These are phyloP conservation scores for Eurystomus gularis DNA, from an alignment of 2,113 vertebrate genomes.

Conservation along the genomic window DNA sequence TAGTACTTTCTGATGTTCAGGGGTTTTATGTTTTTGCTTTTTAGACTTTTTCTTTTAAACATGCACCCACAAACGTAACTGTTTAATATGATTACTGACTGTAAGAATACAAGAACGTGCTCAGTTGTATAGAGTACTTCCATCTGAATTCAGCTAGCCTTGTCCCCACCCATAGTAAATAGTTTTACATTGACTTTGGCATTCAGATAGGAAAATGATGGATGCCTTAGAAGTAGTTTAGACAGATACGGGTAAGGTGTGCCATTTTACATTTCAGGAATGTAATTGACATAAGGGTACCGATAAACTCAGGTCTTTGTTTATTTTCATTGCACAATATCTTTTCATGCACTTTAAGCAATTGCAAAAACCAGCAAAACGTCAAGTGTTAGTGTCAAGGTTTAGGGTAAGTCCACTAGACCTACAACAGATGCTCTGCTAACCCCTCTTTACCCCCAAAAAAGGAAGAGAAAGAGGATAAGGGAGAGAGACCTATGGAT, in stretches of 20 bases:
- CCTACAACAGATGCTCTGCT: too few species aligned
- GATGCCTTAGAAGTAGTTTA: constrained; percentile 33
- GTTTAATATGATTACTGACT: neutral
- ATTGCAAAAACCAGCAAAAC: neutral
- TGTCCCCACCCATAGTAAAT: constrained; percentile 45
- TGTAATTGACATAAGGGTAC: neutral
- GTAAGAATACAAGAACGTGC: neutral
- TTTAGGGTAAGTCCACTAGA: too few species aligned
- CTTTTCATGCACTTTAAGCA: neutral
- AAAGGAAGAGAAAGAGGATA: too few species aligned
- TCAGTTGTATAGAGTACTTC: neutral
- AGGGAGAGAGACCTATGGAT: too few species aligned
- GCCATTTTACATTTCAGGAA: constrained; percentile 28
- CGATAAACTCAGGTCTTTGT: neutral
- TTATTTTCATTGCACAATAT: constrained; percentile 7
- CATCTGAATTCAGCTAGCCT: neutral
- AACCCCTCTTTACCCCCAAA: too few species aligned
- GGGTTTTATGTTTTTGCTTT: neutral
- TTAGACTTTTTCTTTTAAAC: neutral
- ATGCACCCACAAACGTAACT: neutral
- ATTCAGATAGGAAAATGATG: neutral
- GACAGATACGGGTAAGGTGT: neutral
- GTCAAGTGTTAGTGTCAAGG: neutral
- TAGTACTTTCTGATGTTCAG: neutral
- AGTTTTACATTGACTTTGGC: constrained; percentile 40